Percentiles rank a stretch among this genome's conserved stretches.
phyloP scores from a whole-genome alignment of 2,113 vertebrate species.

The Porphyrio hochstetteri region DNA sequence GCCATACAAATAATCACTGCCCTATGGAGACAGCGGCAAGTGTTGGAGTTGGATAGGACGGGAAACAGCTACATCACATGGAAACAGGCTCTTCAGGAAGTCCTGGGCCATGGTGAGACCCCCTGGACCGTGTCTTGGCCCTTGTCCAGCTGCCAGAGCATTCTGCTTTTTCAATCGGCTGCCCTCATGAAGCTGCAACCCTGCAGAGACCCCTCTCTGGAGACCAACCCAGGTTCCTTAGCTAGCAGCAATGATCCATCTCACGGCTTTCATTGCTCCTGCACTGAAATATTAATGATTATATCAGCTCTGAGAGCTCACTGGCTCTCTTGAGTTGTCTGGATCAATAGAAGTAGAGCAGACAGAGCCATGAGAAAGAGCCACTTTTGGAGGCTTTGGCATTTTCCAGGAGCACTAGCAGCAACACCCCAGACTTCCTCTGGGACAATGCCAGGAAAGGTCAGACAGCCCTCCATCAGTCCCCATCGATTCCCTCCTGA shows the following conservation, averaged over 20 bases:
- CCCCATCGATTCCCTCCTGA: not conserved
- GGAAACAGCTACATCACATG: not conserved
- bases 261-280: not conserved
- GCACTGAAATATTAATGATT: constrained; percentile 30
- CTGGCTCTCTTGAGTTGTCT: not conserved
- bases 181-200: not conserved
- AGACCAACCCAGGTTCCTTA: not conserved
- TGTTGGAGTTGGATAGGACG: not conserved
- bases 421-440: not conserved
- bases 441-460: not conserved
- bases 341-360: not conserved
- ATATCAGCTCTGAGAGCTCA: not conserved
- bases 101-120: not conserved
- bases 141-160: not conserved
- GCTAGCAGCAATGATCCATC: not conserved
- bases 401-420: not conserved
- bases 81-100: not conserved
- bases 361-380: not conserved
- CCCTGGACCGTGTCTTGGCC: not conserved
- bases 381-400: not conserved
- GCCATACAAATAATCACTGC: not conserved
- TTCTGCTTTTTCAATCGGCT: not conserved
- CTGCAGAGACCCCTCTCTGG: not conserved
- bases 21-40: not conserved
- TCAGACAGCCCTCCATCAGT: not conserved